Percentiles rank a stretch among this genome's conserved stretches.
Conservation (phyloP, 1,140 invertebrate genomes). For the Drosophila kikkawai region DNA sequence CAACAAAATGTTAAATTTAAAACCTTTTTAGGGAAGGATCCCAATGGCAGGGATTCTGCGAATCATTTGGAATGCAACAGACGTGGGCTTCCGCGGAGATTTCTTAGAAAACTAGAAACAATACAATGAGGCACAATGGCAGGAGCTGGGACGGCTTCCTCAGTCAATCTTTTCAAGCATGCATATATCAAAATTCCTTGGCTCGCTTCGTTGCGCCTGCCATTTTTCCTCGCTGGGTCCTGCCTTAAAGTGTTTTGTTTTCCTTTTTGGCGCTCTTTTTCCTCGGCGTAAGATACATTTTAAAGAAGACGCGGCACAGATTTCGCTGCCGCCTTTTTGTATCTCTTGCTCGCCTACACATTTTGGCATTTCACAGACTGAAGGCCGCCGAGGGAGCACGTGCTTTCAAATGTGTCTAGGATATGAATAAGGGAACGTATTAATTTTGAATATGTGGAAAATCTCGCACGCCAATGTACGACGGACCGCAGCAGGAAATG, state of each 20-base stretch:
- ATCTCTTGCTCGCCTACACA: constrained; percentile 28
- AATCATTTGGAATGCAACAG: constrained; percentile 33
- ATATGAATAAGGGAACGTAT: constrained; percentile 78
- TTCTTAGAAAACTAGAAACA: constrained; percentile 50
- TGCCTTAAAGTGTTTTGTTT: constrained; percentile 48
- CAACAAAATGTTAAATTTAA: constrained; percentile 3
- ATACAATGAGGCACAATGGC: constrained; percentile 38
- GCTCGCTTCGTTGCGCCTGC: constrained; percentile 30
- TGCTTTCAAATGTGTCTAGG: constrained; percentile 79
- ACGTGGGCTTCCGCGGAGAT: constrained; percentile 19
- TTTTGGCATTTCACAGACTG: constrained; percentile 63
- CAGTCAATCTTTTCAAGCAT: constrained; percentile 7
- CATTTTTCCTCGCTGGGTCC: constrained; percentile 36
- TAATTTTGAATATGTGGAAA: constrained; percentile 83
- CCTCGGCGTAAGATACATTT: constrained; percentile 8
- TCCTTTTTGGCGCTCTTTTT: background rate
- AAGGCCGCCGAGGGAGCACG: constrained; percentile 69
- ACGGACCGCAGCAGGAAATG: constrained; percentile 63
- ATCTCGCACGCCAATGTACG: constrained; percentile 67
- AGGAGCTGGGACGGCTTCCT: background rate
- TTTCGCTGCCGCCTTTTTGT: constrained; percentile 25
- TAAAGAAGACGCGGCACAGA: constrained; percentile 33
- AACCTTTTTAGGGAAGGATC: constrained; percentile 5
- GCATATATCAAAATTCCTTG: constrained; percentile 48
- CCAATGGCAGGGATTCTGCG: background rate